These are phyloP conservation scores for Camponotus fellah DNA, from an alignment of 2,888 invertebrate genomes.

Conservation along the genomic window DNA sequence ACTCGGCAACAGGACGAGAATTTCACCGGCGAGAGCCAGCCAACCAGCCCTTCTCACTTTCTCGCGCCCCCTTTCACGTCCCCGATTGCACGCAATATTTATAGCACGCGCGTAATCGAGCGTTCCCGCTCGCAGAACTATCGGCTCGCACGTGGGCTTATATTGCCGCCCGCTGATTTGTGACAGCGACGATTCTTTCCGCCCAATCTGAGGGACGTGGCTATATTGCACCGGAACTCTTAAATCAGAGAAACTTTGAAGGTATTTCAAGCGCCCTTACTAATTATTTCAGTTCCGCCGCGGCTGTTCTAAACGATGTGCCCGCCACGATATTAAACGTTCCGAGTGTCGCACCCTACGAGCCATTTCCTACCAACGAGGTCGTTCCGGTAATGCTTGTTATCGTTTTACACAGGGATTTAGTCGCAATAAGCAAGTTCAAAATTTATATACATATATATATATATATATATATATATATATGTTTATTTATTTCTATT, in stretches of 20 bases:
- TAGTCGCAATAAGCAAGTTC: not conserved
- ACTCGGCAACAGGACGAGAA: constrained; percentile 56
- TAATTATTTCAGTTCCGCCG: constrained; percentile 63
- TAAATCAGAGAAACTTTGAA: constrained; percentile 73
- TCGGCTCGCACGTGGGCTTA: constrained; percentile 61
- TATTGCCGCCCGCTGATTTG: constrained; percentile 74
- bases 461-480: no score
- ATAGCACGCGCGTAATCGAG: constrained; percentile 75
- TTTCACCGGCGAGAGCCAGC: constrained; percentile 51
- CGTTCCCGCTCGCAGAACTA: constrained; percentile 69
- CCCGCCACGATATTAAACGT: constrained; percentile 37
- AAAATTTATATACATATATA: not conserved
- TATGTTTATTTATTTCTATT: not conserved
- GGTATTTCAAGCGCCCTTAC: constrained; percentile 68
- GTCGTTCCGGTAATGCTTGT: not conserved
- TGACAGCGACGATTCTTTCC: constrained; percentile 70
- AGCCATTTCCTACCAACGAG: not conserved
- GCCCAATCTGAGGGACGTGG: constrained; percentile 60
- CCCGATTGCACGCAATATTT: constrained; percentile 76
- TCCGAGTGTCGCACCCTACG: not conserved
- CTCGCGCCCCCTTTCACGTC: constrained; percentile 62
- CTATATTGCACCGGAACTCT: constrained; percentile 68
- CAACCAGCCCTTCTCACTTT: constrained; percentile 68
- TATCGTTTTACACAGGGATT: not conserved
- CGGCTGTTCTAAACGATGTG: constrained; percentile 27